phyloP scores from a whole-genome alignment of 2,888 invertebrate genomes.

The Dorcus parallelipipedus region DNA sequence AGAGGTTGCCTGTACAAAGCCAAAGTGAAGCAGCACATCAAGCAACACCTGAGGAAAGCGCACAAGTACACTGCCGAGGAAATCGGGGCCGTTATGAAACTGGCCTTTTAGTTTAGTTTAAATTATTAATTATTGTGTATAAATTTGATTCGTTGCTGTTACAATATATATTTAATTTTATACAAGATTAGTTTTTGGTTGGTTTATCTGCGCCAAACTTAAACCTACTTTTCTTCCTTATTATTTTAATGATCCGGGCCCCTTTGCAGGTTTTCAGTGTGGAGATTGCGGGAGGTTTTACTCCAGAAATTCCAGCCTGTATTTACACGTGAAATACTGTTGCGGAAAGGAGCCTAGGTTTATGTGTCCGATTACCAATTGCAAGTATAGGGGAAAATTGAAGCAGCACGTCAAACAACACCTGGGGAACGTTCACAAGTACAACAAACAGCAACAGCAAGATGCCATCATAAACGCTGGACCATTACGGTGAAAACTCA shows the following conservation, averaged over 20 bases:
- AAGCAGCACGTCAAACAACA: conserved; percentile 2
- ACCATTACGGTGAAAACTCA: background rate
- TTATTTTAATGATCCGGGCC: no score
- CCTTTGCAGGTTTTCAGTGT: background rate
- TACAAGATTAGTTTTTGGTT: no score
- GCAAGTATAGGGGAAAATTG: conserved; percentile 8
- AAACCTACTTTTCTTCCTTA: no score
- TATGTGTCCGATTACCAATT: conserved; percentile 5
- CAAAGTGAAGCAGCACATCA: conserved; percentile 7
- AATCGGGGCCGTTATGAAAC: background rate
- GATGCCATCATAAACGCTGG: background rate
- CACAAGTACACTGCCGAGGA: background rate
- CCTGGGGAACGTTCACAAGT: conserved; percentile 3
- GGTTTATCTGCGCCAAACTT: no score
- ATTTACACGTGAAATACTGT: conserved; percentile 8
- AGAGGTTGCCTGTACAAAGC: conserved; percentile 6
- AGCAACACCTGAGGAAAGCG: background rate
- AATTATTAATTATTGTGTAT: no score
- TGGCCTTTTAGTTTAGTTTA: no score
- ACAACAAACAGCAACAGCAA: background rate
- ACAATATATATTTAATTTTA: no score
- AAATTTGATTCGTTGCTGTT: no score
- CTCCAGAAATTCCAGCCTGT: background rate
- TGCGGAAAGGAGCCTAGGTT: conserved; percentile 12
- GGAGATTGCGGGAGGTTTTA: background rate